phyloP scores from a whole-genome alignment of 2,888 invertebrate genomes.

The Pachymerium ferrugineum region DNA sequence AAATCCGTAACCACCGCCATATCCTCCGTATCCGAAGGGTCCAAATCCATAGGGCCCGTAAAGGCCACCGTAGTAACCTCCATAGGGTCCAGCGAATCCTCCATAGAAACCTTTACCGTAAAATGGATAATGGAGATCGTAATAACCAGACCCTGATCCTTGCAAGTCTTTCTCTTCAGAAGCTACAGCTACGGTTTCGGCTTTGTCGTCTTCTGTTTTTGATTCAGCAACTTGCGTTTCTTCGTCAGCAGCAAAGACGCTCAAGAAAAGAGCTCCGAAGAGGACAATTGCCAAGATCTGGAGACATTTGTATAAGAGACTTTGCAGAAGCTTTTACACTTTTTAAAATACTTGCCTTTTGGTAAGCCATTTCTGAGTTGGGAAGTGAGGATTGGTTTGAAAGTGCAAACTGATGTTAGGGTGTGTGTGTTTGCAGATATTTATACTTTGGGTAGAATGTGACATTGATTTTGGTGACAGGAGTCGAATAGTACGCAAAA shows the following conservation, averaged over 20 bases:
- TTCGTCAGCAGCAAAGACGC: background rate
- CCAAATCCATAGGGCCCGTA: background rate
- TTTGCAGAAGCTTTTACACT: background rate
- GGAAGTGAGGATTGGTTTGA: background rate
- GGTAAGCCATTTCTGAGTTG: slow-evolving; percentile 10
- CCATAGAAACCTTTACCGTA: background rate
- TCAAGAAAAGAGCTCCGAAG: background rate
- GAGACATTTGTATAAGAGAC: no score
- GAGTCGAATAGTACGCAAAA: background rate
- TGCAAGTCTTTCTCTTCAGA: background rate
- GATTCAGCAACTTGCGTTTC: background rate
- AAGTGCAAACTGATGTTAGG: background rate
- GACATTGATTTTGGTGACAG: slow-evolving; percentile 8
- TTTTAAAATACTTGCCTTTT: background rate
- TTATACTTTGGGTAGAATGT: background rate
- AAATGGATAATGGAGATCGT: background rate
- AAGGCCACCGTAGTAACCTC: background rate
- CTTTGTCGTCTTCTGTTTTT: background rate
- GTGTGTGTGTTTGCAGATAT: background rate
- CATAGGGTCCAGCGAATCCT: background rate
- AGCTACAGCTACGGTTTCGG: background rate
- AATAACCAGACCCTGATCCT: background rate
- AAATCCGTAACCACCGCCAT: background rate
- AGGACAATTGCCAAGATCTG: background rate
- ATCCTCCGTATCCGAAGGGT: background rate